Percentiles rank a stretch among this genome's conserved stretches.
Conservation (phyloP, 2,797 vertebrate genomes). For the Buphagus erythrorhynchus region DNA sequence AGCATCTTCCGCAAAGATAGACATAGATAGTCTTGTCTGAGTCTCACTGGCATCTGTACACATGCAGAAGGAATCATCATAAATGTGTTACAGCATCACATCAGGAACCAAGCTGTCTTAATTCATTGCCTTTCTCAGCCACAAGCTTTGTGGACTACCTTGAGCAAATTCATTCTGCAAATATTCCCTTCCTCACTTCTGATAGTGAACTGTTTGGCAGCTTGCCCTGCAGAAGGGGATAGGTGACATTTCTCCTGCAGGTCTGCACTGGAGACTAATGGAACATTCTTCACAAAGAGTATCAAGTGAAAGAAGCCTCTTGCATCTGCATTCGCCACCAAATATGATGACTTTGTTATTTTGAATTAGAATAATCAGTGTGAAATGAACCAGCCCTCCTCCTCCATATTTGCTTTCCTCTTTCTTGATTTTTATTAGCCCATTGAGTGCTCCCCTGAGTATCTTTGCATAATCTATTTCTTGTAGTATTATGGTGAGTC, state of each 20-base stretch:
- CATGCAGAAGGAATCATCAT: background rate
- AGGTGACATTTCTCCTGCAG: background rate
- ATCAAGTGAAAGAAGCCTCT: background rate
- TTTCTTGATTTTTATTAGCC: conserved; percentile 42
- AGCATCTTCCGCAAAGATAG: background rate
- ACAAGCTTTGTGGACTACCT: background rate
- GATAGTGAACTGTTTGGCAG: background rate
- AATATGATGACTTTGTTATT: background rate
- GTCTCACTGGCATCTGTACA: background rate
- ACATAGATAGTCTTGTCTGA: background rate
- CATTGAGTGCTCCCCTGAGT: conserved; percentile 18
- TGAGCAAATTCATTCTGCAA: background rate
- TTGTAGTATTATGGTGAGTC: background rate
- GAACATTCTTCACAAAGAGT: background rate
- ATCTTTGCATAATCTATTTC: background rate
- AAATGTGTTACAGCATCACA: background rate
- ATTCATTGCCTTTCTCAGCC: background rate
- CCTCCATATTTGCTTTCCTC: background rate
- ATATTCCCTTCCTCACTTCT: background rate
- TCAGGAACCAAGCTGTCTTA: background rate
- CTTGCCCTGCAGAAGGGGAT: background rate
- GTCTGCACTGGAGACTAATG: background rate
- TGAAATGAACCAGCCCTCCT: conserved; percentile 2
- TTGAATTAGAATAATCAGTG: conserved; percentile 19
- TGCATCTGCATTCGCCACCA: background rate